Percentiles rank a stretch among this genome's conserved stretches.
phyloP scores from a whole-genome alignment of 2,797 vertebrate species.

The Oryzias sinensis region DNA sequence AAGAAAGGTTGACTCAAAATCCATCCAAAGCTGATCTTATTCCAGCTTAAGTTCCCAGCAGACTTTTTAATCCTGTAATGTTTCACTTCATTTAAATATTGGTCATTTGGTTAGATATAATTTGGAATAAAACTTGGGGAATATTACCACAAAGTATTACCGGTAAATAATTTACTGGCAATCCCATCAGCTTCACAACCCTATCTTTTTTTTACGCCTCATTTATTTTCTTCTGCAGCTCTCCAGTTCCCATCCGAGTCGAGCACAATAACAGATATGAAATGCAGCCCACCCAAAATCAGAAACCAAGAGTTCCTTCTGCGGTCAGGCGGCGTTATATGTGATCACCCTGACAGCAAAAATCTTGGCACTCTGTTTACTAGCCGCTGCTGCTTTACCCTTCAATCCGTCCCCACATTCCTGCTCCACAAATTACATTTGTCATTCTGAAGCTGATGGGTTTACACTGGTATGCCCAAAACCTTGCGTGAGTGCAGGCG shows the following conservation, averaged over 20 bases:
- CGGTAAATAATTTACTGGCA: conserved; percentile 7
- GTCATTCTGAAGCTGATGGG: conserved; percentile 70
- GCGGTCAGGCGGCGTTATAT: conserved; percentile 51
- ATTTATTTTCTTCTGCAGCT: conserved; percentile 20
- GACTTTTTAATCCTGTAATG: too few species aligned
- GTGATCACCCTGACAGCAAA: conserved; percentile 40
- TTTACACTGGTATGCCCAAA: conserved; percentile 67
- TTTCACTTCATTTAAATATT: too few species aligned
- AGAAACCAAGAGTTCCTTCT: conserved; percentile 43
- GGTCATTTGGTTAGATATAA: too few species aligned
- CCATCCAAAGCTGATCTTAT: too few species aligned
- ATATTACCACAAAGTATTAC: conserved; percentile 15
- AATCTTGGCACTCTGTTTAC: conserved; percentile 60
- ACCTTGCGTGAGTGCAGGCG: conserved; percentile 22
- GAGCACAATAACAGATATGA: conserved; percentile 53
- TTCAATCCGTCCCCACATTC: conserved; percentile 60
- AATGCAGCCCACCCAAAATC: conserved; percentile 61
- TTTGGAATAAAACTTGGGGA: conserved; percentile 5
- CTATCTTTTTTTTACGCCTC: conserved; percentile 6
- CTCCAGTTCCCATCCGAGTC: conserved; percentile 36
- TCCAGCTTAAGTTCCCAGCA: too few species aligned
- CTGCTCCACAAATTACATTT: conserved; percentile 64
- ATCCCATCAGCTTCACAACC: conserved; percentile 17
- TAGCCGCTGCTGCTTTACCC: conserved; percentile 44
- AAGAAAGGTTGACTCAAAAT: conserved; percentile 3